Evolutionary conservation across 1,140 invertebrate genomes (phyloP).

Genomic region (Psilanteris sp.): DNA sequence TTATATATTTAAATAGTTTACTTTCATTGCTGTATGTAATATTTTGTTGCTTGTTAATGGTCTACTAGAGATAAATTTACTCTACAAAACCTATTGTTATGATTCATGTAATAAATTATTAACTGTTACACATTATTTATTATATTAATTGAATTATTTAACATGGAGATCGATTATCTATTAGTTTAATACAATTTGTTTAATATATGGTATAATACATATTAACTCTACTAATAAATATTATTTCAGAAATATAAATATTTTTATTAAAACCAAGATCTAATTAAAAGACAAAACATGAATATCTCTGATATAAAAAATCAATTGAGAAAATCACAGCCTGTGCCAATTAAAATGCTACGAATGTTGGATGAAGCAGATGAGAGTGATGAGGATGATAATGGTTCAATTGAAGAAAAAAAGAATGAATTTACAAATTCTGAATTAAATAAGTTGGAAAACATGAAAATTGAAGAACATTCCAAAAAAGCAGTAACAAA

Average conservation of each 20-base stretch:
- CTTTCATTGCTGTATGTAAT: no score
- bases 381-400: slow-evolving; percentile 10
- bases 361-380: slow-evolving; percentile 12
- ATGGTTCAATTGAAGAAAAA: neutral
- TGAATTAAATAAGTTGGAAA: neutral
- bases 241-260: neutral
- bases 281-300: slow-evolving; percentile 1
- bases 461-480: neutral
- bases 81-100: no score
- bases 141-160: no score
- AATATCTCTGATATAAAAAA: slow-evolving; percentile 17
- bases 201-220: no score
- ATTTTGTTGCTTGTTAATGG: no score
- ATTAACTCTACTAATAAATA: neutral
- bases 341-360: slow-evolving; percentile 16
- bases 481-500: neutral
- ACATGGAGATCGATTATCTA: no score
- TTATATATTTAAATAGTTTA: no score
- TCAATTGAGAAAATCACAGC: slow-evolving; percentile 8
- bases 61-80: no score
- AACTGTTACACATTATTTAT: no score
- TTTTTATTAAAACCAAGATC: no score
- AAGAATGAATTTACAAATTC: neutral
- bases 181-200: no score
- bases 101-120: no score